phyloP scores from a whole-genome alignment of 2,113 vertebrate species.

The Acrocephalus kingi region DNA sequence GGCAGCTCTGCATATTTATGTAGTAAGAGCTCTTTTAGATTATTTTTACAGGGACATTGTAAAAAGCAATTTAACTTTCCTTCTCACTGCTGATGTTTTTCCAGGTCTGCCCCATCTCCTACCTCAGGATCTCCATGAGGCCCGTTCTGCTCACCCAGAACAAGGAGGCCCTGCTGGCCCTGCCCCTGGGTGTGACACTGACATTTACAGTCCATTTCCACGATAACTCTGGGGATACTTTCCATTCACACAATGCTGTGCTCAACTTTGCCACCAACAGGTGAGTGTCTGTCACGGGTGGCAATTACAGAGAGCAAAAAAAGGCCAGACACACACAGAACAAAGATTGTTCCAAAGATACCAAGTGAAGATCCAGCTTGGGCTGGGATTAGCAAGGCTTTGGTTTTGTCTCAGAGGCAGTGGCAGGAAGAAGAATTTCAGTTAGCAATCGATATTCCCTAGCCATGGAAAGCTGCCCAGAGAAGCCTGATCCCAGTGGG shows the following conservation, averaged over 20 bases:
- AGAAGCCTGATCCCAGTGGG: neutral
- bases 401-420: neutral
- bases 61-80: neutral
- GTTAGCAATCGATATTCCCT: neutral
- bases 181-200: slow-evolving; percentile 86
- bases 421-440: neutral
- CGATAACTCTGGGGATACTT: slow-evolving; percentile 79
- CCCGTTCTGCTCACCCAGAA: slow-evolving; percentile 76
- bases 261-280: slow-evolving; percentile 89
- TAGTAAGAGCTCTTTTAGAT: neutral
- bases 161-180: slow-evolving; percentile 73
- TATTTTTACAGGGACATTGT: neutral
- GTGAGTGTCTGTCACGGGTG: slow-evolving; percentile 37
- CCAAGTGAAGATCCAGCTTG: neutral
- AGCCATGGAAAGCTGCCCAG: neutral
- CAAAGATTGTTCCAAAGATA: neutral
- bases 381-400: neutral
- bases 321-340: neutral
- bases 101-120: slow-evolving; percentile 92
- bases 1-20: neutral
- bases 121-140: slow-evolving; percentile 85
- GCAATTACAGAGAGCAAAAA: neutral
- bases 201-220: slow-evolving; percentile 90
- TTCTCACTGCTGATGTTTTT: neutral
- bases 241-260: slow-evolving; percentile 86